phyloP scores from a whole-genome alignment of 2,113 vertebrate genomes.

The Xenopus laevis region DNA sequence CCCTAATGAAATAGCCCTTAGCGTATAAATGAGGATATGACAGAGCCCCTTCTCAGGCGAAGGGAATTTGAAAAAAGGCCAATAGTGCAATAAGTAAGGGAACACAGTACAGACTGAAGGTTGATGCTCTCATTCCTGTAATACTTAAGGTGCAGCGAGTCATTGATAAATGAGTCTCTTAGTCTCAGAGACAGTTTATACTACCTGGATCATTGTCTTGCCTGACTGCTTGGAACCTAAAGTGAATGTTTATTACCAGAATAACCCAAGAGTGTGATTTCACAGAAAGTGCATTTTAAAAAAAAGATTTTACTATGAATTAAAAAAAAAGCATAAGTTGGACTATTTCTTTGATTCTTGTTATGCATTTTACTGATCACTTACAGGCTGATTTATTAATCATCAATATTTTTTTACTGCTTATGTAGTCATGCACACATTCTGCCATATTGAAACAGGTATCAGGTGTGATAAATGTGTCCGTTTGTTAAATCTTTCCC shows the following conservation, averaged over 20 bases:
- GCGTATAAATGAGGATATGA: no score
- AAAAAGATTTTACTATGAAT: constrained; percentile 20
- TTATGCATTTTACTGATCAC: not conserved
- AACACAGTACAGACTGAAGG: constrained; percentile 20
- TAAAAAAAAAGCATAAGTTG: constrained; percentile 18
- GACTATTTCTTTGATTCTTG: not conserved
- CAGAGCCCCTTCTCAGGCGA: no score
- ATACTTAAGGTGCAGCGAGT: constrained; percentile 31
- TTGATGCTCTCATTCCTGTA: constrained; percentile 37
- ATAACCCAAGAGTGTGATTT: constrained; percentile 34
- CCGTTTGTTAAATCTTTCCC: no score
- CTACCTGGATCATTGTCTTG: constrained; percentile 42
- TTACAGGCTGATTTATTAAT: no score
- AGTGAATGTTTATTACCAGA: constrained; percentile 40
- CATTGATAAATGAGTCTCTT: constrained; percentile 41
- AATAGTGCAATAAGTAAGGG: no score
- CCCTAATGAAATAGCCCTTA: no score
- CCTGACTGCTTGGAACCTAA: constrained; percentile 36
- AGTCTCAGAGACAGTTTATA: constrained; percentile 39
- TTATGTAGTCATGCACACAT: no score
- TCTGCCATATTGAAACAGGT: no score
- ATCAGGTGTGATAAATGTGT: no score
- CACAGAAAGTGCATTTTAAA: not conserved
- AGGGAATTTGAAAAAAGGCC: no score
- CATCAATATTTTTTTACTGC: no score